Percentiles rank a stretch among this genome's conserved stretches.
phyloP scores from a whole-genome alignment of 2,888 invertebrate species.

The Eremobia ochroleuca region DNA sequence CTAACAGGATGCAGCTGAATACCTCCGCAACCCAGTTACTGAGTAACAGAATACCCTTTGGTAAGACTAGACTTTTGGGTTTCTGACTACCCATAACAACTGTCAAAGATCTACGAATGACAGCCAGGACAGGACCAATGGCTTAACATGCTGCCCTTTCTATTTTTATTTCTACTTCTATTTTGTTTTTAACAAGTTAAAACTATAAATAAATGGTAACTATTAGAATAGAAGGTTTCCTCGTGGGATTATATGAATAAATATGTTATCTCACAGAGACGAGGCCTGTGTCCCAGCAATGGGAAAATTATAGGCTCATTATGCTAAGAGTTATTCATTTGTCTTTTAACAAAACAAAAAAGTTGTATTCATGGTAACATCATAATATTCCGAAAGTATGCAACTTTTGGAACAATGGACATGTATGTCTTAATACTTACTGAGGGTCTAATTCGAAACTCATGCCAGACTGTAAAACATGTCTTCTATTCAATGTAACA shows the following conservation, averaged over 20 bases:
- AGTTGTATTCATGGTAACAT: too few relatives aligned
- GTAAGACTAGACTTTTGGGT: neutral
- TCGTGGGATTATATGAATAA: too few relatives aligned
- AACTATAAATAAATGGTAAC: too few relatives aligned
- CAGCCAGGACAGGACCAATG: neutral
- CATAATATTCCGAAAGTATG: too few relatives aligned
- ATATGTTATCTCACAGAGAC: too few relatives aligned
- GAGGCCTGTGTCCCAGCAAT: too few relatives aligned
- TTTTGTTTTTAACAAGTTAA: too few relatives aligned
- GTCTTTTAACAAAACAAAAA: too few relatives aligned
- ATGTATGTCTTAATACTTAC: neutral
- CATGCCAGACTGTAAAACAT: neutral
- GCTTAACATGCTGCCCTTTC: neutral
- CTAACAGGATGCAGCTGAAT: neutral
- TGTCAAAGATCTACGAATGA: neutral
- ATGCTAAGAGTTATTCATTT: too few relatives aligned
- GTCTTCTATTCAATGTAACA: neutral
- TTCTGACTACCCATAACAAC: neutral
- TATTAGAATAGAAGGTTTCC: too few relatives aligned
- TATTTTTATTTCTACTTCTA: neutral
- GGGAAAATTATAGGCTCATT: too few relatives aligned
- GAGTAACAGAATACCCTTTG: neutral
- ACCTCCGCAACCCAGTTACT: neutral
- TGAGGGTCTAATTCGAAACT: neutral
- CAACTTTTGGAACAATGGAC: too few relatives aligned